Evolutionary conservation across 2,797 vertebrate genomes (phyloP).

Genomic region (Bradypus variegatus): DNA sequence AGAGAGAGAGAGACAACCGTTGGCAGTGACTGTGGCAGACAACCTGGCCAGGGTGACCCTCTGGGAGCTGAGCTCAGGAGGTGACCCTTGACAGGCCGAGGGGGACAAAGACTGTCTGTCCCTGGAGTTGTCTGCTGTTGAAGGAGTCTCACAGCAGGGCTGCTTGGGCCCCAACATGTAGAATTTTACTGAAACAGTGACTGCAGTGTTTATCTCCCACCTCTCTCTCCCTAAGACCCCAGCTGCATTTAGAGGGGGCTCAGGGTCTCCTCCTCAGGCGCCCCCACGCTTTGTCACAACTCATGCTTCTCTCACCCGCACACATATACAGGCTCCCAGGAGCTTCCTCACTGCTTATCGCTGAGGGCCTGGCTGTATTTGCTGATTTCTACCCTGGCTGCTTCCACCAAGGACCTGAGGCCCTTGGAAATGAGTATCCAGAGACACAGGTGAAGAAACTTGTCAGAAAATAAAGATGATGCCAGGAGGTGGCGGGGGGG

Average conservation of each 20-base stretch:
- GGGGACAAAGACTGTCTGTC: neutral
- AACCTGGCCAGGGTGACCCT: neutral
- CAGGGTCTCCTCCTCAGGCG: neutral
- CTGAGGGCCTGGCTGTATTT: no score
- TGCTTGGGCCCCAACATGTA: accelerated
- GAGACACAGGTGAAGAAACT: neutral
- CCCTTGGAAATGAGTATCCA: neutral
- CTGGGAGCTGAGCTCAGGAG: neutral
- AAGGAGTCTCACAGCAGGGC: neutral
- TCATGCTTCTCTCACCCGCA: no score
- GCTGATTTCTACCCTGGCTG: neutral
- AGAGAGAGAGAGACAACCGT: neutral
- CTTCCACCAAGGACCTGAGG: neutral
- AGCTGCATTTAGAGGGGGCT: neutral
- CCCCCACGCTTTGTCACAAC: neutral
- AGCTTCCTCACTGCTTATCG: neutral
- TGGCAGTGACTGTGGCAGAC: neutral
- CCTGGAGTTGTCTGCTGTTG: neutral
- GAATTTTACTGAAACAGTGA: accelerated
- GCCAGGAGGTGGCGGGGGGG: neutral
- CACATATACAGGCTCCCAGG: neutral
- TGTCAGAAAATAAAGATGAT: neutral
- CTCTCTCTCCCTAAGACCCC: no score
- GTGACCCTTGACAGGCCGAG: neutral
- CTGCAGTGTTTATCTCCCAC: accelerated